Base-by-base conservation (phyloP, 2,888 invertebrate genomes). In the Eupithecia centaureata region DNA sequence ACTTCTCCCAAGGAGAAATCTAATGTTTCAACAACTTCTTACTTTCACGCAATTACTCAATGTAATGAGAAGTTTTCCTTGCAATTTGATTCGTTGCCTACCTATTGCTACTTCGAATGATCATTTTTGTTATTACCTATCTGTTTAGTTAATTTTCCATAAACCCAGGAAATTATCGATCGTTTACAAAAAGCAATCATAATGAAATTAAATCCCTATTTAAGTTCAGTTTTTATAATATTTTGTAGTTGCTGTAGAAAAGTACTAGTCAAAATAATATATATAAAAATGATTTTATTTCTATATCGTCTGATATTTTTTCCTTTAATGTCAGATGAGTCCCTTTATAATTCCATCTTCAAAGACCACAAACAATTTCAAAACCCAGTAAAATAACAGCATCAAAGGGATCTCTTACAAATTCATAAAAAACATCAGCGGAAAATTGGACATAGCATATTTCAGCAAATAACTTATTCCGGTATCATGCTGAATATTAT, bases 371-470 rank as follows among this genome's bases (percentile, higher is more conserved):
- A 63, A 67, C 42, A 66, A 59, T 61, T 60, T 52, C 47, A 63
- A 42, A 66, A 57, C 38, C 54, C 51, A 25, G 52, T 33, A 63
- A 52, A 61, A 38, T 52, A 54, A 56, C 52, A 30, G 61, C 56
- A 62, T 28, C 51, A 61, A 73, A 66, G 71, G 68, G 71, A 64
- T 68, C 10, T 63, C 67, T 81, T 83, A 81, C 75, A 81, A 83
- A 84, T 85, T 85, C 83, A 30, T 83, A 83, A 84, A 83, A 84
- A 84, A 83, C 77, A 84, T 79, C 77, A 77, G 76, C 77, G 70
- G 75, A 76, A 85, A 81, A 82, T 83, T 82, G 77, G 74, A 79
- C 76, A 70, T 63, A 79, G 68, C 82, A 82, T 82, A 83, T 85
- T 75, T 65, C 63, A 56, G 8, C 68, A 70, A 72, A 56, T 56